Base-by-base conservation (phyloP, 2,113 vertebrate species). In the Clarias batrachus region DNA sequence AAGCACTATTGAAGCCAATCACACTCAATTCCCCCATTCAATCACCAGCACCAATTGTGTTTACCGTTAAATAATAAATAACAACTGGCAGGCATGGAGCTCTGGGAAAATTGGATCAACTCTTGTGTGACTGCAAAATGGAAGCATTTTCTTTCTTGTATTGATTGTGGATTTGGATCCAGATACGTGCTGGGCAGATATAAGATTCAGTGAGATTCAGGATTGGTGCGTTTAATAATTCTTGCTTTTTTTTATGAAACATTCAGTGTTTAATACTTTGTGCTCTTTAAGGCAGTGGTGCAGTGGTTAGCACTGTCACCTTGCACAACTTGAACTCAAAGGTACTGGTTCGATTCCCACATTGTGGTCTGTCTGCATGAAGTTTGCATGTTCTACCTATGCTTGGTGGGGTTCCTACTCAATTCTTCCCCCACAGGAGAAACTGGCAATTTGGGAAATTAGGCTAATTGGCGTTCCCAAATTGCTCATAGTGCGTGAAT, bases 121-220 rank as follows among this genome's bases (percentile, higher is more conserved):
- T 87, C 78, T 63, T 81, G 59, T 30, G 66, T 37, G 83, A 71
- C 70, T 70, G 27, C 54, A 71, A 87, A 85, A 87, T 71, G 74
- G 76, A 84, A 81, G 37, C 23, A 48, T 62, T 30, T 30, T 74
- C 62, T 86, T 78, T 83, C 48, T 73, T 71, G 41, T 80, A 87
- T 89, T 54, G 89, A 89, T 89, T 82, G 14, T 33, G 71, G 86
- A 85, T 88, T 86, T 86, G 84, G 85, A 85, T 82, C 83, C 57
- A 37, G 37, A 23, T 54, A 33, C 4, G 60, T 85, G 83, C 59
- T 21, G 62, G 71, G 57, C 57, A 76, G 71, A 63, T 87, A 84
- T 83, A 82, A 73, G 21, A 60, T 8, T 85, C 63, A 71, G 27
- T 21, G 7, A 77, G 59, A 9, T 66, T 59, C 33, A 60, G 59